These are phyloP conservation scores for Linyphia triangularis DNA, from an alignment of 2,888 invertebrate genomes.

Conservation along the genomic window DNA sequence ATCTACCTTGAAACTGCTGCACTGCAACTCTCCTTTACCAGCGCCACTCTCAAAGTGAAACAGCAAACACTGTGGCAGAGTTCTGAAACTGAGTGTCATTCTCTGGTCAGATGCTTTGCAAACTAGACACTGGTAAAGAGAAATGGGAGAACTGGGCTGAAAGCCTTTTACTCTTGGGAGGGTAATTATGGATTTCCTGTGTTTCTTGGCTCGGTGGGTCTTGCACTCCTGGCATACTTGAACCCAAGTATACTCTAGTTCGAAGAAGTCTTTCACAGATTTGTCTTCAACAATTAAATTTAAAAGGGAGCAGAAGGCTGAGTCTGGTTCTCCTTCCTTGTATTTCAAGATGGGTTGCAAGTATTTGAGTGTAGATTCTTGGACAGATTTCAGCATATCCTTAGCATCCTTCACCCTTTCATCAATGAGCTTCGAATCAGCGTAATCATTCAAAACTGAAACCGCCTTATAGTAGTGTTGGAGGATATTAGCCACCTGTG, in stretches of 20 bases:
- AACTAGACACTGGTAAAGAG: slow-evolving; percentile 12
- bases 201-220: not conserved
- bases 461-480: slow-evolving; percentile 21
- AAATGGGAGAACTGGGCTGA: not conserved
- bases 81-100: slow-evolving; percentile 2
- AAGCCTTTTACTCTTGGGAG: slow-evolving; percentile 28
- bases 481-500: slow-evolving; percentile 24
- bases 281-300: slow-evolving; percentile 36
- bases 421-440: not conserved
- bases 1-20: not conserved
- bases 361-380: slow-evolving; percentile 19
- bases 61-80: slow-evolving; percentile 43
- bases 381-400: slow-evolving; percentile 2
- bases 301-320: slow-evolving; percentile 45
- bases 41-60: slow-evolving; percentile 70
- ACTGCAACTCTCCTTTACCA: not conserved
- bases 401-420: not conserved
- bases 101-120: slow-evolving; percentile 36
- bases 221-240: slow-evolving; percentile 11
- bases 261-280: not conserved
- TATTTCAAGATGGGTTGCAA: slow-evolving; percentile 54
- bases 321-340: slow-evolving; percentile 51
- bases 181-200: slow-evolving; percentile 54
- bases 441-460: not conserved
- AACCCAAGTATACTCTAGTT: not conserved